Base-by-base conservation (phyloP, 35 echinoderm and acorn worm species). In the Heliocidaris tuberculata region DNA sequence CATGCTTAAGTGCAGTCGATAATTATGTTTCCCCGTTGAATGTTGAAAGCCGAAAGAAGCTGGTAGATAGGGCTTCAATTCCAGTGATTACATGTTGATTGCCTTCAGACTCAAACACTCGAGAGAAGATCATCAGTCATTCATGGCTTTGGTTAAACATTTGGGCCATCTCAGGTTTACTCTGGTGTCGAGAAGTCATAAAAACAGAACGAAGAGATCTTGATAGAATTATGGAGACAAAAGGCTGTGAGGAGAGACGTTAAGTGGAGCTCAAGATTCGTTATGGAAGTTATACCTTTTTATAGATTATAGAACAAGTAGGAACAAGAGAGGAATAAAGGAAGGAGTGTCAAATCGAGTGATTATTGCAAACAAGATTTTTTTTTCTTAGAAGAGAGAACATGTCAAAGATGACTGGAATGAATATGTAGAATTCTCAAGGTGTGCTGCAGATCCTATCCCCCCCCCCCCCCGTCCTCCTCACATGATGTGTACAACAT, bases 1-100 rank as follows among this genome's bases (percentile, higher is more conserved):
- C 65, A 78, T 78, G 65, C 65, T 24, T 78, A 78, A 78, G 65
- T 78, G 65, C 65, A 78, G 65, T 78, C 65, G 65, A 78, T 78
- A 78, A 78, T 78, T 78, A 78, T 78, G 65, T n/a, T 78, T n/a
- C 65, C 27, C 65, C 21, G 21, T 78, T 29, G 17, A 78, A 21
- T 78, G 15, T 78, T 78, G 65, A n/a, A 78, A 78, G 27, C 65
- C 27, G 21, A 19, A 42, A 78, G 24, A n/a, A 17, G 17, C 60
- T 70, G 60, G 24, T 70, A 27, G 5, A 70, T 52, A 15, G 52
- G 10, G 11, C 10, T 15, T n/a, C 27, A 21, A 78, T 78, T 78
- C 65, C 65, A 8, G 19, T 78, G 65, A 78, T 78, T 78, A n/a
- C 65, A 78, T 19, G 7, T 78, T n/a, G 65, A 78, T 78, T 78